Evolutionary conservation across 2,888 invertebrate genomes (phyloP), one percentile per base, ranked within the genome.

Genomic region (Noctua fimbriata): DNA sequence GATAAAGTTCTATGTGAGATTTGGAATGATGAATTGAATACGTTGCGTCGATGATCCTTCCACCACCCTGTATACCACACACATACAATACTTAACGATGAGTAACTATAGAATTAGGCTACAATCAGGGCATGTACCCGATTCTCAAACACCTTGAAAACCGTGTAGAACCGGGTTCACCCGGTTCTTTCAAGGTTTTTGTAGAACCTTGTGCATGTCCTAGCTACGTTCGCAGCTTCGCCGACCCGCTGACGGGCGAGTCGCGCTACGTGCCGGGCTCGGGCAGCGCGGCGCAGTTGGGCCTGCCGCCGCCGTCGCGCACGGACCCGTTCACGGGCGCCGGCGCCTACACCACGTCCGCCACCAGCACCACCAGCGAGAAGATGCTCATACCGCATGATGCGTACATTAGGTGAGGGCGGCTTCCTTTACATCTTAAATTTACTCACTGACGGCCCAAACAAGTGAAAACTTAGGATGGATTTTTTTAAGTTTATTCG

Each of bases 161-260:
- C 18, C 2, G 58, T 14, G 16, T 28, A 58, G n/a, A n/a, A 58
- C 12, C 24, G 24, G 10, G 3, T 55, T 1, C 28, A 60, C 14
- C 52, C 63, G 32, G 63, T 21, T 21, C 21, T 63, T 18, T 18
- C 3, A 32, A 63, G 63, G 63, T 63, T 21, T 63, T 63, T 32
- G 63, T 63, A 10, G 18, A 9, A 18, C 18, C 0, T 21, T 3
- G 1, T 21, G 36, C 32, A 65, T 36, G 12, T 1, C 5, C 1
- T 24, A 24, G 6, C 36, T 24, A 44, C 14, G 44, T 9, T 1
- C 14, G 7, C 14, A 96, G 96, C 0, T 95, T 92, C 88, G 95
- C 95, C 71, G 98, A 98, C 95, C 98, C 98, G 1, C 97, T 98
- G 87, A 98, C 98, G 0, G 98, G 98, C 32, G 97, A 95, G 84